Base-by-base conservation (phyloP, 2,797 vertebrate genomes). In the Cheirogaleus major region DNA sequence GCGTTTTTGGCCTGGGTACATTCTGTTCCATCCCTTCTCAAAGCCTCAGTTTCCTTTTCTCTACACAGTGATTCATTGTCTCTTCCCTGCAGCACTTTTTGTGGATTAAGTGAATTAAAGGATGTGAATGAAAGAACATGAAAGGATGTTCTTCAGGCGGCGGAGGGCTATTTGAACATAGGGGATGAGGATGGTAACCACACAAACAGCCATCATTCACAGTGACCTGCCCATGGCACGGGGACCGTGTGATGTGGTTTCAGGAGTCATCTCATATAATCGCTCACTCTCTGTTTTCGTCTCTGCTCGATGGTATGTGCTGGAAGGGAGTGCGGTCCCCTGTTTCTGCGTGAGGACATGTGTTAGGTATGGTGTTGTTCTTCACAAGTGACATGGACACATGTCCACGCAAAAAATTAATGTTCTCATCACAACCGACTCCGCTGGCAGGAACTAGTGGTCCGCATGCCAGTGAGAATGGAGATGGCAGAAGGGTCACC, bases 391-490 rank as follows among this genome's bases (percentile, higher is more conserved):
- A 82, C 72, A 41, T 8, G 41, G 78, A 91, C 78, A 88, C 43
- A 6, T 73, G 73, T 82, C 90, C 50, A 43, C 3, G 79, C 67
- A 20, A 67, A 78, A 89, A 88, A 91, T n/a, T 32, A 67, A 30
- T 63, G 86, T 88, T 73, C 78, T 94, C 50, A 59, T 81, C 86
- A 81, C 92, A 73, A 30, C 17, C 7, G 86, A 67, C 45, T 84
- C 22, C 2, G 27, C 52, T 23, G 30, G 50, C 57, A 73, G 52
- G 79, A 91, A 30, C 61, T 86, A 43, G 73, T 30, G 35, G 48
- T 55, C 57, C 35, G 2, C 12, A 30, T 30, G 23, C 55, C 48
- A 61, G 23, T 0, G 0, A 10, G 15, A 23, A 48, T 25, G 65
- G 55, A 25, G 32, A 25, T 1, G 45, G 30, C 75, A 25, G 75